Evolutionary conservation across 2,113 vertebrate genomes (phyloP), one percentile per base, ranked within the genome.

Genomic region (Calypte anna): DNA sequence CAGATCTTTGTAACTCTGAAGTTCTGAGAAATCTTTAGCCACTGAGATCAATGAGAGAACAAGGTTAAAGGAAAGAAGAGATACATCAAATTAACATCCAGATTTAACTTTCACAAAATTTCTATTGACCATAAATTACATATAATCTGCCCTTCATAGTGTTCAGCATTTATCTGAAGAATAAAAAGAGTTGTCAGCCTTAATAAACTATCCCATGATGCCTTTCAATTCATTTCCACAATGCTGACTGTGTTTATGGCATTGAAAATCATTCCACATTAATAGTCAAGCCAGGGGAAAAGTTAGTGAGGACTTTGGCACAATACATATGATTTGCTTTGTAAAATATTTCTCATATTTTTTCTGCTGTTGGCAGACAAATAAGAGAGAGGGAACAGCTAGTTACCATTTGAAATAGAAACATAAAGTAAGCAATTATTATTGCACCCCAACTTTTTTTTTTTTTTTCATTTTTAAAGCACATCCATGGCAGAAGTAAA

Each of bases 181-280:
- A 81, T 75, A 86, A 95, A 93, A 92, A 67, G 51, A 55, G 17
- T 59, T 90, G 61, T 74, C 88, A 83, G 14, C 50, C 59, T 91
- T 95, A 90, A 90, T 77, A 79, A 86, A 88, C 21, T 74, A 43
- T 81, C 25, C 53, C 23, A 38, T 61, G 54, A 84, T 69, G 57
- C 19, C 10, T 86, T 86, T 59, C 80, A 81, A 78, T 92, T 93
- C 86, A 92, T 92, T 93, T 92, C 64, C 53, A 59, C 80, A 57
- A 51, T 83, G 57, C 12, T 86, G 68, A 51, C 48, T 74, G 7
- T 88, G 55, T 93, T 93, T 88, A 81, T 53, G 68, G 33, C 61
- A n/a, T 59, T 84, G 83, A 86, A 94, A 86, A 91, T 93, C 85
- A 68, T 92, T 92, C 80, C 10, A 78, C 19, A 83, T 78, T 81